Base-by-base conservation (phyloP, 2,113 vertebrate species). In the Sinosuthora webbiana region DNA sequence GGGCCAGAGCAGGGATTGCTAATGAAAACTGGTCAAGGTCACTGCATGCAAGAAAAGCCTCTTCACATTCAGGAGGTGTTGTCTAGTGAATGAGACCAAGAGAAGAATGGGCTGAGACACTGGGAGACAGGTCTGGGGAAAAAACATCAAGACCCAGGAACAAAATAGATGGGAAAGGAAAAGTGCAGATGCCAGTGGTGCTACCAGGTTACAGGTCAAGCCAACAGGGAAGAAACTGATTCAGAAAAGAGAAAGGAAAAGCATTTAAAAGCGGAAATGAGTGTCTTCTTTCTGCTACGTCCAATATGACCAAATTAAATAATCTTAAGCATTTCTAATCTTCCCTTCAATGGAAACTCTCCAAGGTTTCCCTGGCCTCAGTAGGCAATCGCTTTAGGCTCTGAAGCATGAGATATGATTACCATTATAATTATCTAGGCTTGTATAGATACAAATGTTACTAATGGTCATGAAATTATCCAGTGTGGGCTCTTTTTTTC, bases 401-500 rank as follows among this genome's bases (percentile, higher is more conserved):
- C 76, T 92, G 94, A 94, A 96, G 90, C 94, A 94, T 94, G 95
- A 96, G 91, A 95, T 95, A 87, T 75, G 93, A 95, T 96, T 96
- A 91, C 73, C 67, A 52, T 92, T 90, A 82, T 78, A 92, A 96
- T 93, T 97, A 87, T 91, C 80, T 93, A 80, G 87, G 88, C 77
- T 90, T 96, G 83, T 86, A 82, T 93, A 87, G 85, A 92, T 87
- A 95, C 91, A 87, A 96, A 90, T 94, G 68, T 82, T 94, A 84
- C 76, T 94, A 95, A 93, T 78, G 79, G 88, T 96, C 90, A 95
- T 89, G 89, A 94, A 96, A 95, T 94, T 87, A 82, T 85, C 59
- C 49, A 75, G 25, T 60, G 53, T 83, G 74, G 63, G 35, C 33
- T 85, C 35, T 69, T 87, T 94, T 49, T 71, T 13, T 2, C 6